phyloP scores from a whole-genome alignment of 1,140 invertebrate species.

The Laupala kohalensis region DNA sequence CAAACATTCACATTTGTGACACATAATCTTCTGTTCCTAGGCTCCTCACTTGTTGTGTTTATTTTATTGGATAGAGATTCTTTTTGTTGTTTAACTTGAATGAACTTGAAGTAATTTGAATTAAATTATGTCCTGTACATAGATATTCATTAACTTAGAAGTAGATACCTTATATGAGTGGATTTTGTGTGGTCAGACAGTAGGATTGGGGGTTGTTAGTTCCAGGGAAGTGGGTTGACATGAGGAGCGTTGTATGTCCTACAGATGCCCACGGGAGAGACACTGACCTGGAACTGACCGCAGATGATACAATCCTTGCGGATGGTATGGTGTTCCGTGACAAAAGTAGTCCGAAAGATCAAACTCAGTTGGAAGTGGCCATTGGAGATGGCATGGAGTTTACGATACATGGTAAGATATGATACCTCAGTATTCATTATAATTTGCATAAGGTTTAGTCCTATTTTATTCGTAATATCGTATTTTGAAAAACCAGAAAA shows the following conservation, averaged over 20 bases:
- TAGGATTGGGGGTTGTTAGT: conserved; percentile 2
- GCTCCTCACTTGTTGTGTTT: background rate
- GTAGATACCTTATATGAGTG: background rate
- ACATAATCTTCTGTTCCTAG: background rate
- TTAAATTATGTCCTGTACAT: background rate
- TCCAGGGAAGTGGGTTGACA: conserved; percentile 4
- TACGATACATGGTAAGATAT: conserved; percentile 62
- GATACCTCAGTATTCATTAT: background rate
- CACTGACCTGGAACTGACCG: conserved; percentile 18
- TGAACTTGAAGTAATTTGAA: background rate
- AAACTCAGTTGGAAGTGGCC: conserved; percentile 66
- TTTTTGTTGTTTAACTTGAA: background rate
- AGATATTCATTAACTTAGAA: background rate
- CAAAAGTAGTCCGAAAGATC: conserved; percentile 68
- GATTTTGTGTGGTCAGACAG: background rate
- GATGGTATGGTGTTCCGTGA: conserved; percentile 73
- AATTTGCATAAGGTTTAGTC: no score
- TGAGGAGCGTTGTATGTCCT: background rate
- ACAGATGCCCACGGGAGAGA: conserved; percentile 39
- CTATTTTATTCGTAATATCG: background rate
- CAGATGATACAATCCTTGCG: conserved; percentile 56
- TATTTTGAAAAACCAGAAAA: background rate
- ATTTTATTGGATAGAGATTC: background rate
- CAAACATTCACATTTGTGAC: background rate
- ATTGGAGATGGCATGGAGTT: conserved; percentile 85